Percentiles rank a stretch among this genome's conserved stretches.
Conservation (phyloP, 2,797 vertebrate genomes). For the Dallia pectoralis region DNA sequence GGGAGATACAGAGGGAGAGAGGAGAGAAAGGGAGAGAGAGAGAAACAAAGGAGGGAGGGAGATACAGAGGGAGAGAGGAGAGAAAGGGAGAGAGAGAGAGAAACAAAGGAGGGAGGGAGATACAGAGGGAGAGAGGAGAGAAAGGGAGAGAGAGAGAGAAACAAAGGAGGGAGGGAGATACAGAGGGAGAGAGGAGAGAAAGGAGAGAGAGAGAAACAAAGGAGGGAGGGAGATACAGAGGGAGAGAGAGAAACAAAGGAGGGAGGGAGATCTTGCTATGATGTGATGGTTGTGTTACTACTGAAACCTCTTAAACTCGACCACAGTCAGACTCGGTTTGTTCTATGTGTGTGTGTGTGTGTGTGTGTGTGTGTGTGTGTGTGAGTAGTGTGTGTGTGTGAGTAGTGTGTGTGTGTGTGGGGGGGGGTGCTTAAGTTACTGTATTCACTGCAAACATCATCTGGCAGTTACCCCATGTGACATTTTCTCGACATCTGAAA, state of each 20-base stretch:
- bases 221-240: neutral
- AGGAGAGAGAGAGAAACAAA: neutral
- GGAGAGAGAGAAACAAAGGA: neutral
- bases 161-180: constrained; percentile 61
- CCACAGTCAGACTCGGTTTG: neutral
- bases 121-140: neutral
- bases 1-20: too few species aligned
- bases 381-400: too few species aligned
- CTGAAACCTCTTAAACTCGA: neutral
- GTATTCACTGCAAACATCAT: neutral
- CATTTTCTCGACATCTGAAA: neutral
- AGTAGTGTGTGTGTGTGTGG: too few species aligned
- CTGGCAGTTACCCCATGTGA: neutral
- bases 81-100: too few species aligned
- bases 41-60: too few species aligned
- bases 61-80: too few species aligned
- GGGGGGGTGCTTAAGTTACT: neutral
- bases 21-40: too few species aligned
- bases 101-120: too few species aligned
- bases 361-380: too few species aligned
- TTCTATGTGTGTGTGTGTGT: too few species aligned
- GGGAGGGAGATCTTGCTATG: neutral
- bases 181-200: neutral
- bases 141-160: constrained; percentile 38
- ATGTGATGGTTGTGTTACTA: neutral